Percentiles rank a stretch among this genome's conserved stretches.
phyloP scores from a whole-genome alignment of 2,113 vertebrate species.

The Dasyurus viverrinus region DNA sequence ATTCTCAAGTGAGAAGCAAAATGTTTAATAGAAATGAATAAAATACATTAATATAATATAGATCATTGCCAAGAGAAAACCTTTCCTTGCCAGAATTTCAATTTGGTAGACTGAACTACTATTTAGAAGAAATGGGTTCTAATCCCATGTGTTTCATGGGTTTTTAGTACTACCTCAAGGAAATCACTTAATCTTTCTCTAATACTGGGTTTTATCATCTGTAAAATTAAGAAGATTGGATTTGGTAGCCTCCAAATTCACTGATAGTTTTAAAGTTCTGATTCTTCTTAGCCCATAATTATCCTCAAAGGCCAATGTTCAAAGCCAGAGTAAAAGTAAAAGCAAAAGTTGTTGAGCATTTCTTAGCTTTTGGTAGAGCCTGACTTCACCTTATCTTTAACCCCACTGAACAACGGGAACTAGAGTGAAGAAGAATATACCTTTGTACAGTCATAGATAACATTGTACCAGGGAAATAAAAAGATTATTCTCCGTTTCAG shows the following conservation, averaged over 20 bases:
- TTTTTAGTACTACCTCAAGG: neutral
- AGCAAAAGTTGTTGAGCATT: neutral
- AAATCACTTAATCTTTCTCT: neutral
- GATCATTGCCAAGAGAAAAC: neutral
- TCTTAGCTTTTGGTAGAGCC: neutral
- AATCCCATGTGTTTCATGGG: neutral
- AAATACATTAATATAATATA: neutral
- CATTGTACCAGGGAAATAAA: neutral
- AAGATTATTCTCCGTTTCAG: neutral
- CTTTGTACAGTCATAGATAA: neutral
- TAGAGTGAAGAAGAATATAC: neutral
- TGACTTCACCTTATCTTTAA: neutral
- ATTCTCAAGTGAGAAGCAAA: neutral
- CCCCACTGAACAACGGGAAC: neutral
- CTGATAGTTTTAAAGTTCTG: neutral
- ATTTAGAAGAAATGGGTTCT: neutral
- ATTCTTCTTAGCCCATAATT: neutral
- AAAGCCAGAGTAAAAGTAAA: neutral
- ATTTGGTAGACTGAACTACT: neutral
- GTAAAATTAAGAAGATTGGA: neutral
- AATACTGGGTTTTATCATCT: neutral
- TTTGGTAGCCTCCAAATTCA: neutral
- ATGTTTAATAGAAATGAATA: neutral
- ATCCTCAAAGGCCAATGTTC: neutral
- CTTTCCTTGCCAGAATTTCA: neutral